Evolutionary conservation across 2,797 vertebrate genomes (phyloP).

Genomic region (Distichodus sexfasciatus): DNA sequence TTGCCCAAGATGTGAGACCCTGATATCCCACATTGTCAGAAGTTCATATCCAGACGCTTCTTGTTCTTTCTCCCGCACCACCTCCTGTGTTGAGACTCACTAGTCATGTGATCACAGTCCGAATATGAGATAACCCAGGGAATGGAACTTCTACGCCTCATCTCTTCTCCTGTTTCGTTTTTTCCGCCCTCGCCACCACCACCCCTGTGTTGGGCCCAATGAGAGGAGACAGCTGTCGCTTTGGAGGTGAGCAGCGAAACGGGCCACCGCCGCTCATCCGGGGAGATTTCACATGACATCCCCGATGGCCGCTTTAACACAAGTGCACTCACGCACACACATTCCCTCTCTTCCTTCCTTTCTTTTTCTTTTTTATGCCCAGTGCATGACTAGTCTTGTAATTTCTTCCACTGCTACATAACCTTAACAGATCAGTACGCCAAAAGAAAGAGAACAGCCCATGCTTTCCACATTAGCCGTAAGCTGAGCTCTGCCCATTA

Average conservation of each 20-base stretch:
- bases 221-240: constrained; percentile 38
- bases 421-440: constrained; percentile 12
- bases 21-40: no score
- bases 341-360: neutral
- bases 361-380: constrained; percentile 12
- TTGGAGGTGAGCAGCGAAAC: constrained; percentile 21
- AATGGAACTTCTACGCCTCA: constrained; percentile 1
- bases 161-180: neutral
- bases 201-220: constrained; percentile 19
- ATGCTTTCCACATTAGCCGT: neutral
- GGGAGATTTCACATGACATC: constrained; percentile 53
- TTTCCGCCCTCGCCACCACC: neutral
- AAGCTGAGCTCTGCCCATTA: neutral
- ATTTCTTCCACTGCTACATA: neutral
- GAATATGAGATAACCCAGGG: no score
- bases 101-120: no score
- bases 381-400: neutral
- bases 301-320: constrained; percentile 59
- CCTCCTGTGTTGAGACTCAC: no score
- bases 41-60: no score
- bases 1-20: no score
- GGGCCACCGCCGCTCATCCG: constrained; percentile 15
- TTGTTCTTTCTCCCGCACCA: no score
- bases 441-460: neutral
- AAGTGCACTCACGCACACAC: neutral